Evolutionary conservation across 2,888 invertebrate genomes (phyloP).

Genomic region (Teleiodes luculella): DNA sequence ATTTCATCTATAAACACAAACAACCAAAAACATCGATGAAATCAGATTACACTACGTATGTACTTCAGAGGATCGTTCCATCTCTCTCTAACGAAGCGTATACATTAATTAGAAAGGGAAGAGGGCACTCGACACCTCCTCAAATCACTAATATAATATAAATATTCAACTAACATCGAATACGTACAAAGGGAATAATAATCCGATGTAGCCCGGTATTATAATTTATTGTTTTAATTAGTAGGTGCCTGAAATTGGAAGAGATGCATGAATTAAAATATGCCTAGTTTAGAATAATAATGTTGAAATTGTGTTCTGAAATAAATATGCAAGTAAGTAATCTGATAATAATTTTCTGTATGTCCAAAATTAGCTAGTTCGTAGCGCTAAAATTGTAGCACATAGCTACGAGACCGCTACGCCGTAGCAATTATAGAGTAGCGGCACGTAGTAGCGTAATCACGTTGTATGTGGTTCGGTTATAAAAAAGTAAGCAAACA

Average conservation of each 20-base stretch:
- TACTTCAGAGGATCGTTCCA: neutral
- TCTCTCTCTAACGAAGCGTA: neutral
- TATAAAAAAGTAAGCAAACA: too few relatives aligned
- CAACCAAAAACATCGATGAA: neutral
- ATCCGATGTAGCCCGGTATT: conserved; percentile 2
- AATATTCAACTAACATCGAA: conserved; percentile 56
- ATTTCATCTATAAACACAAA: too few relatives aligned
- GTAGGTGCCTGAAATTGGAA: neutral
- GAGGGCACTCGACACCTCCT: neutral
- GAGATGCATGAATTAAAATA: neutral
- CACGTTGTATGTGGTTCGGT: too few relatives aligned
- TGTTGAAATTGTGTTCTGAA: too few relatives aligned
- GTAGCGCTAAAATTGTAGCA: too few relatives aligned
- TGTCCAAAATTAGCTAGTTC: too few relatives aligned
- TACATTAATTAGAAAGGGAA: neutral
- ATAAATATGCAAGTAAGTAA: too few relatives aligned
- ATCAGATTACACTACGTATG: neutral
- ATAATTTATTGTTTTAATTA: conserved; percentile 1
- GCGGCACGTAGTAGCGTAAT: too few relatives aligned
- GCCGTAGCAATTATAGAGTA: too few relatives aligned
- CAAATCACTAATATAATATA: conserved; percentile 34
- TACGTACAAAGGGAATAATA: conserved; percentile 10
- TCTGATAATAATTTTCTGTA: too few relatives aligned
- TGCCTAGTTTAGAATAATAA: too few relatives aligned
- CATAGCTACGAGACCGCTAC: neutral